A percentile compares a stretch with the other conserved stretches of the same genome.
Conservation (phyloP, 2,888 invertebrate species). For the Tipula unca region DNA sequence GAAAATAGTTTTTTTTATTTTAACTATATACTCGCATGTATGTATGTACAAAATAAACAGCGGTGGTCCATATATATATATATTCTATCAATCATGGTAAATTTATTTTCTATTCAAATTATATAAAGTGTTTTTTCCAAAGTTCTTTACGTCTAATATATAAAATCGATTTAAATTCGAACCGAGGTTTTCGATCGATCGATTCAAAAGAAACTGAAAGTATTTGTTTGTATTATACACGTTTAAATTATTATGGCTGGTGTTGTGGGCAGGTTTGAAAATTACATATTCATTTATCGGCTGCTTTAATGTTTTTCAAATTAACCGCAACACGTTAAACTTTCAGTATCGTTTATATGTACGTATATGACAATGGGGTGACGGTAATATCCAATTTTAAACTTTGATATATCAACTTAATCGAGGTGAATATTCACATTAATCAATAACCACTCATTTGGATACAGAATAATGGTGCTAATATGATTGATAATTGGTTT, state of each 20-base stretch:
- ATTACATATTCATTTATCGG: background rate
- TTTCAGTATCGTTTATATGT: background rate
- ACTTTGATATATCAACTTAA: background rate
- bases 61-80: background rate
- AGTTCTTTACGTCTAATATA: background rate
- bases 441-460: background rate
- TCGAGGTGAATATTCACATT: background rate
- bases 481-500: background rate
- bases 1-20: background rate
- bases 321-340: background rate
- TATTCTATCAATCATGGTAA: background rate
- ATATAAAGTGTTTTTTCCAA: background rate
- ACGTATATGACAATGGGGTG: background rate
- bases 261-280: background rate
- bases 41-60: background rate
- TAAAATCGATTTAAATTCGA: background rate
- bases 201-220: background rate
- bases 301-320: background rate
- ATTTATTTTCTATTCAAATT: background rate
- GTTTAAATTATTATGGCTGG: background rate
- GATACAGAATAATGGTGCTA: background rate
- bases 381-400: background rate
- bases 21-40: background rate
- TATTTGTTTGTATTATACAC: background rate
- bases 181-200: background rate